Evolutionary conservation across 37 sponge, comb jelly and placozoan species (phyloP).

Genomic region (Tethya wilhelma): DNA sequence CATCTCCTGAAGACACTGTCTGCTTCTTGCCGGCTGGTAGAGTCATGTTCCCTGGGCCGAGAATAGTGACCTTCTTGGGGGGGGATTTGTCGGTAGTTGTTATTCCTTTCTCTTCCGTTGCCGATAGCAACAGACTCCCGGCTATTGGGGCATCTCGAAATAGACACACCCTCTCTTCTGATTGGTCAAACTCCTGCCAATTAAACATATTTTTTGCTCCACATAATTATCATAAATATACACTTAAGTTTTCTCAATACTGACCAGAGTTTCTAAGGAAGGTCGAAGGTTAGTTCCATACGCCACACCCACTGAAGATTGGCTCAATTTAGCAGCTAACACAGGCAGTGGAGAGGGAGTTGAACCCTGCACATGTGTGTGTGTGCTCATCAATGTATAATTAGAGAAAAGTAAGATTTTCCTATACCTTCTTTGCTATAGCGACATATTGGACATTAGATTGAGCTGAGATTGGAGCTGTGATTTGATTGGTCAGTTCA

Average conservation of each 20-base stretch:
- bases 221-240: neutral
- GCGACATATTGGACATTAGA: slow-evolving; percentile 30
- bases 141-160: neutral
- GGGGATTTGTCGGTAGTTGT: neutral
- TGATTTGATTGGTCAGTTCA: slow-evolving; percentile 15
- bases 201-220: too few species aligned
- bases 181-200: slow-evolving; percentile 11
- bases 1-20: neutral
- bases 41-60: slow-evolving; percentile 52
- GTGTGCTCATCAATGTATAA: neutral
- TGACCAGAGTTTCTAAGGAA: slow-evolving; percentile 44
- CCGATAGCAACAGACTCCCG: neutral
- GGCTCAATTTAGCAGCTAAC: slow-evolving; percentile 1
- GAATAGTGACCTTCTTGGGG: slow-evolving; percentile 5
- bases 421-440: neutral
- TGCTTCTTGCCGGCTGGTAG: neutral
- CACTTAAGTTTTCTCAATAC: neutral
- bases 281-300: slow-evolving; percentile 28
- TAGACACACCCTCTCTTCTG: slow-evolving; percentile 31
- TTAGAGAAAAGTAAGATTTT: neutral
- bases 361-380: slow-evolving; percentile 5
- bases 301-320: too few species aligned
- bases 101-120: neutral
- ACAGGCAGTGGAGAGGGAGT: slow-evolving; percentile 39
- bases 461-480: slow-evolving; percentile 11